Evolutionary conservation across 1,140 invertebrate species (phyloP).

Genomic region (silkworm (Bombyx mori)): DNA sequence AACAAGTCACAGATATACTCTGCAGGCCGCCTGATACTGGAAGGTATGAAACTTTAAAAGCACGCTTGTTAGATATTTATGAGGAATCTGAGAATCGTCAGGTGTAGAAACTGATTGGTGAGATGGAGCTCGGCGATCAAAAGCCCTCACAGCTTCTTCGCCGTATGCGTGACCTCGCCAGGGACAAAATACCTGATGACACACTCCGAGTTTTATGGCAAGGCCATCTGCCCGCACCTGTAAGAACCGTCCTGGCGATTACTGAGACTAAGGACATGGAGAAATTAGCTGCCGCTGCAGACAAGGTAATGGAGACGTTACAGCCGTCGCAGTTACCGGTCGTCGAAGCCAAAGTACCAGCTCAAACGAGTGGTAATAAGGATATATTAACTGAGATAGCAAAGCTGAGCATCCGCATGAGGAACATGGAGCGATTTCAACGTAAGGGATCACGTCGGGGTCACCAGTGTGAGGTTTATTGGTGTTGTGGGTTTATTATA

Average conservation of each 20-base stretch:
- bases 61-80: conserved; percentile 6
- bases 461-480: too few relatives aligned
- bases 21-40: conserved; percentile 8
- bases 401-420: too few relatives aligned
- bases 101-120: conserved; percentile 10
- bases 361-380: too few relatives aligned
- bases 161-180: conserved; percentile 6
- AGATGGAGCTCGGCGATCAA: conserved; percentile 13
- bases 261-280: neutral
- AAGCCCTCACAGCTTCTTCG: conserved; percentile 12
- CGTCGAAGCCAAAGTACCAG: too few relatives aligned
- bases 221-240: conserved; percentile 3
- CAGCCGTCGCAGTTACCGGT: too few relatives aligned
- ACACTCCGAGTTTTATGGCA: conserved; percentile 4
- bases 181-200: conserved; percentile 2
- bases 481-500: too few relatives aligned
- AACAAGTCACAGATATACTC: conserved; percentile 13
- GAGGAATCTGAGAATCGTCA: conserved; percentile 13
- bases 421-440: too few relatives aligned
- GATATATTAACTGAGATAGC: too few relatives aligned
- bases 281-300: conserved; percentile 3
- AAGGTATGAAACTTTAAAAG: conserved; percentile 11
- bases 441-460: too few relatives aligned
- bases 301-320: conserved; percentile 9
- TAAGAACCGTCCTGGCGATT: conserved; percentile 6